Base-by-base conservation (phyloP, 2,888 invertebrate species). In the Mongoloraphidia duomilia region DNA sequence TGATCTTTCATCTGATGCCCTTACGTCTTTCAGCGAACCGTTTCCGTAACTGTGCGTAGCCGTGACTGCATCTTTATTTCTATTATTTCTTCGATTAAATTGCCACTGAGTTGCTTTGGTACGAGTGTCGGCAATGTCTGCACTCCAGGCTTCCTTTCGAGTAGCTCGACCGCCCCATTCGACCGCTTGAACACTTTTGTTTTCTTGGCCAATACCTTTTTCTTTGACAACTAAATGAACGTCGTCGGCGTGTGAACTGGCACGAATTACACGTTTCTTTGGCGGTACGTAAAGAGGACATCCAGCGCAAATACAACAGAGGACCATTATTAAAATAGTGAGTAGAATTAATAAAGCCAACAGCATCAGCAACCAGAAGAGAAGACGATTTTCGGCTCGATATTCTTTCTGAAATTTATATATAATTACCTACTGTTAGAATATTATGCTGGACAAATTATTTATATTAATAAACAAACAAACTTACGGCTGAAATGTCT, bases 271-370 rank as follows among this genome's bases (percentile, higher is more conserved):
- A 74, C 80, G 77, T 74, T 80, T 79, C 73, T 84, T 79, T 46
- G 82, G 78, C 47, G 82, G 82, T 68, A 80, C 81, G 59, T 84
- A 88, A 46, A 87, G 74, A n/a, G 88, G 88, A 61, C 89, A 89
- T 59, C 84, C 83, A 57, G 84, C 83, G 62, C 88, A 89, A 54
- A 88, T 81, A 61, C 89, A 89, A 66, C 90, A 91, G 51, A 86
- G 73, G 53, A 90, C 77, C 44, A 89, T 70, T 47, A 81, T 73
- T 50, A 86, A 66, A 54, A 86, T 74, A 10, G 83, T 77, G 34
- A 87, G 59, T 0, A 88, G 76, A 55, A 88, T 77, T 52, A 90
- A 65, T 34, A 90, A 74, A 44, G 86, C 82, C 52, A 91, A 65
- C 12, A 87, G 66, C 55, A 90, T 81, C 46, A 90, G 68, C 17